A percentile compares a stretch with the other conserved stretches of the same genome.
These are phyloP conservation scores for Euura saliciscinereae DNA, from an alignment of 1,140 invertebrate species.

Conservation along the genomic window DNA sequence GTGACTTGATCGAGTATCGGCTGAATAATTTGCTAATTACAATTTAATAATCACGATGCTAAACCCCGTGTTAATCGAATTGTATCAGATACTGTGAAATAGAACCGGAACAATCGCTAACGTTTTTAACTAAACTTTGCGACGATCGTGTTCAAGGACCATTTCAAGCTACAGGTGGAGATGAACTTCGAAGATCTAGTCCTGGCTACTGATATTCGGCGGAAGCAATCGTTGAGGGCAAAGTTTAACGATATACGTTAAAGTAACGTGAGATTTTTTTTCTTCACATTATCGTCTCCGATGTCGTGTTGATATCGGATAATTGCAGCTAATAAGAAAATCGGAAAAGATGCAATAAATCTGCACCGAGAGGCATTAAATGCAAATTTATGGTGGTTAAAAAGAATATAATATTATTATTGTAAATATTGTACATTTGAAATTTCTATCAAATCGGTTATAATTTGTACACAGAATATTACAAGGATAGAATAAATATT, in stretches of 20 bases:
- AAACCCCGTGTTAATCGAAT: neutral
- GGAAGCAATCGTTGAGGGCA: no score
- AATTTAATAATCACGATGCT: neutral
- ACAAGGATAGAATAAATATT: neutral
- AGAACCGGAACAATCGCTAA: no score
- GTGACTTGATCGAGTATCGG: slow-evolving; percentile 43
- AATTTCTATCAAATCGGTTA: neutral
- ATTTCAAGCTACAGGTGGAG: no score
- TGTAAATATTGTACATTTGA: slow-evolving; percentile 30
- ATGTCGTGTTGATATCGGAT: neutral
- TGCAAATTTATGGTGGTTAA: slow-evolving; percentile 11
- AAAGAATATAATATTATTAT: neutral
- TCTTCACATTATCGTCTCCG: no score
- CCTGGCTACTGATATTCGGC: no score
- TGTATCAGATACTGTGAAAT: neutral
- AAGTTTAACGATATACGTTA: no score
- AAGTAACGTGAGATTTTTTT: no score
- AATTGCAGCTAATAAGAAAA: slow-evolving; percentile 11
- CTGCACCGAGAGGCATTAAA: slow-evolving; percentile 23
- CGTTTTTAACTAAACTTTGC: no score
- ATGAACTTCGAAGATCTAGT: no score
- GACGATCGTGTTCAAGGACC: no score
- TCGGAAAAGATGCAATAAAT: slow-evolving; percentile 27
- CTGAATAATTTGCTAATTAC: neutral
- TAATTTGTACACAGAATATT: neutral